A percentile compares a stretch with the other conserved stretches of the same genome.
phyloP scores from a whole-genome alignment of 1,140 invertebrate genomes.

The Aphis craccivora region DNA sequence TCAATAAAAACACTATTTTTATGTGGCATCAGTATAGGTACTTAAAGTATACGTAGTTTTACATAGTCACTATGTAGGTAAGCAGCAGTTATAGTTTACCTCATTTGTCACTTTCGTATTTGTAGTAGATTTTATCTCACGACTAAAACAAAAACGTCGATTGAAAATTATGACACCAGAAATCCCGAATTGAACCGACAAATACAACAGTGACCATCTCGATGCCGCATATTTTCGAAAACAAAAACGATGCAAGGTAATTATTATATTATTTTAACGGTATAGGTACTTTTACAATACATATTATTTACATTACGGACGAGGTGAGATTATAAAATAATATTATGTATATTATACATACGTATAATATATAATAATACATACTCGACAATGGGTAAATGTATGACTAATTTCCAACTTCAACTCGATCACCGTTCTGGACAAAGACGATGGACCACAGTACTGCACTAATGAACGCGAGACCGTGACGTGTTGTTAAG shows the following conservation, averaged over 20 bases:
- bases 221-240: neutral
- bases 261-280: neutral
- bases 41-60: too few species aligned
- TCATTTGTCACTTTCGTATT: neutral
- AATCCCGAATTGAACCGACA: neutral
- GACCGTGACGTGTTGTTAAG: too few species aligned
- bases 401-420: neutral
- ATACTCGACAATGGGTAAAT: neutral
- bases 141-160: neutral
- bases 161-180: neutral
- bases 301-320: neutral
- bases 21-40: too few species aligned
- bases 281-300: neutral
- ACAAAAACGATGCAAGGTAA: neutral
- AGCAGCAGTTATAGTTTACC: neutral
- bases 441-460: neutral
- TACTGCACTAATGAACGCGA: neutral
- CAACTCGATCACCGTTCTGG: neutral
- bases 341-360: neutral
- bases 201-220: neutral
- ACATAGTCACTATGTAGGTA: too few species aligned
- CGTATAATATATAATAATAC: neutral
- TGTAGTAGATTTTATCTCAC: neutral
- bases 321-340: neutral
- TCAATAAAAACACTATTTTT: too few species aligned